Evolutionary conservation across 2,797 vertebrate genomes (phyloP), one percentile per base, ranked within the genome.

Genomic region (Neosalanx taihuensis): DNA sequence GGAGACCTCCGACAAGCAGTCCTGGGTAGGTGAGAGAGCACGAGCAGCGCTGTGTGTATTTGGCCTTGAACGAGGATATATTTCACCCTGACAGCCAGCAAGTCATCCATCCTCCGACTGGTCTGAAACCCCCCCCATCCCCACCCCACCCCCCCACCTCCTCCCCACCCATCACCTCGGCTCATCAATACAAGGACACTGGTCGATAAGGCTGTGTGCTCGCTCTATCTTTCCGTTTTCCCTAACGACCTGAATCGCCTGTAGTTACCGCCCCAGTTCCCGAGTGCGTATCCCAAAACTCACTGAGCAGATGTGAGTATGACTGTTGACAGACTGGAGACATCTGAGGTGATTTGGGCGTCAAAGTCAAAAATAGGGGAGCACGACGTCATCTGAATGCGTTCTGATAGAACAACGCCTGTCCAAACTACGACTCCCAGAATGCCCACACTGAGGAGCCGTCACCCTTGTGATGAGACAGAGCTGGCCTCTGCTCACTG

Each of bases 21-120:
- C 53, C 51, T 3, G 53, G 29, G 75, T 82, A 83, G 84, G 81
- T 79, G 78, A 84, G 75, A 75, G 77, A 76, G 67, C n/a, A 77
- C 84, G 79, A 81, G 49, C 67, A 81, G 77, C 80, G 73, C 65
- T 67, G 70, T 75, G 69, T 76, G 81, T 72, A 80, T 77, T 83
- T 90, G 89, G 91, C 90, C 92, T 90, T 90, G 89, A 87, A 88
- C 82, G 76, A 80, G 79, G 85, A 88, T 86, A 74, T 88, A 87
- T 91, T 89, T 90, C 81, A 87, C 81, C 73, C 81, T 84, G 87
- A 89, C 88, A 88, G 78, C 82, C 84, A 84, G 83, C 79, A 75
- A 86, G 83, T 85, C 89, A 81, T 81, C 84, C 84, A 67, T 80
- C 81, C 83, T 78, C 78, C 76, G 78, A 79, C 79, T 70, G 80